Evolutionary conservation across 2,888 invertebrate species (phyloP), one percentile per base, ranked within the genome.

Genomic region (Melanchra persicariae): DNA sequence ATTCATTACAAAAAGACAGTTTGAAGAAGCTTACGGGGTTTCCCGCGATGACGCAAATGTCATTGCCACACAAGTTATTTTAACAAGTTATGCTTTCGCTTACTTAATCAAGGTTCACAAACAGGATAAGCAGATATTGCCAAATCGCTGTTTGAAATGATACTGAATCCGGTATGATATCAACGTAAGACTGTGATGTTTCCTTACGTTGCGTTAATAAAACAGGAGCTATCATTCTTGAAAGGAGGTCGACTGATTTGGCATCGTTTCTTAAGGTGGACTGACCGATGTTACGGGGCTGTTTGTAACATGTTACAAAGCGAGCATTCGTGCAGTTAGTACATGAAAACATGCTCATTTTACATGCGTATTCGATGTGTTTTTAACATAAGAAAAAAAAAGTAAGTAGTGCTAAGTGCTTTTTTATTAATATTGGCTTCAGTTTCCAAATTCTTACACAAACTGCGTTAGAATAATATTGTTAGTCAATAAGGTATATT

Each of bases 1-100:
- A 70, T 45, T 72, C 40, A 70, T 45, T 72, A 70, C 15, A 57
- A 26, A 57, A 69, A 61, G 19, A 15, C 15, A 57, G n/a, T 19
- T 17, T 19, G 43, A 34, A 62, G 52, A 58, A 51, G 40, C 61
- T 30, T 47, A 62, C 40, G 61, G 74, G 75, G 58, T 49, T 75
- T 74, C 62, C 74, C 62, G 26, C 6, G 37, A 19, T 74, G 61
- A 75, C 61, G 68, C 49, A 75, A 75, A 15, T 57, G 24, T 10
- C 30, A 61, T 62, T 62, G 40, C 30, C 49, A 61, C 5, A 67
- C 54, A 26, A 59, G 26, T 43, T 43, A 10, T 40, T 45, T 47
- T 51, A 59, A 64, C 73, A 55, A 73, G 47, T 65, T 65, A 34
- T 68, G 51, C 61, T 68, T 74, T 75, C 76, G 69, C n/a, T 74